A percentile compares a stretch with the other conserved stretches of the same genome.
phyloP scores from a whole-genome alignment of 2,113 vertebrate genomes.

The Pelodiscus sinensis region DNA sequence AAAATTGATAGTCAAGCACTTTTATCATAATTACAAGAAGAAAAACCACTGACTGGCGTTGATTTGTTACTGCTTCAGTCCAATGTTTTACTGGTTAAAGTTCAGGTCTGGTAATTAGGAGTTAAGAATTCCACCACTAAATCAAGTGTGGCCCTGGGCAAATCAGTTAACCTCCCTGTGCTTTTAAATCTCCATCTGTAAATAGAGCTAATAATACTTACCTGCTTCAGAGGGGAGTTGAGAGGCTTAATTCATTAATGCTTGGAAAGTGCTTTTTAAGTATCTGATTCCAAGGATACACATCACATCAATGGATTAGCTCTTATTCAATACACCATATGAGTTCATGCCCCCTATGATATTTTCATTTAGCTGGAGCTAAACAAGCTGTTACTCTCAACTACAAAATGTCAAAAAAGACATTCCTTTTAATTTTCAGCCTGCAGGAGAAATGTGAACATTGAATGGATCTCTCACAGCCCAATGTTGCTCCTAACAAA shows the following conservation, averaged over 20 bases:
- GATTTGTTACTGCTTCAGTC: background rate
- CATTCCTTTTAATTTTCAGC: slow-evolving; percentile 51
- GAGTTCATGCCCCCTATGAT: slow-evolving; percentile 48
- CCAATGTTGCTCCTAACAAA: slow-evolving; percentile 48
- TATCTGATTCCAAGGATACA: slow-evolving; percentile 31
- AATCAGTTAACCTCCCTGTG: slow-evolving; percentile 21
- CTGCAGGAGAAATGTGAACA: slow-evolving; percentile 42
- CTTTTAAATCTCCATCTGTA: slow-evolving; percentile 11
- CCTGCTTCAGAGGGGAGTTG: background rate
- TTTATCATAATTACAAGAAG: background rate
- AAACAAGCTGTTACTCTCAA: slow-evolving; percentile 40
- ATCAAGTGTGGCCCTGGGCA: slow-evolving; percentile 43
- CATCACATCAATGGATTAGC: slow-evolving; percentile 47
- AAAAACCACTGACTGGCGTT: background rate
- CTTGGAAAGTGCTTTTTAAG: slow-evolving; percentile 44
- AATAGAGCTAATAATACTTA: slow-evolving; percentile 25
- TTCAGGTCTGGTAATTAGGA: slow-evolving; percentile 1
- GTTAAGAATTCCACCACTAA: background rate
- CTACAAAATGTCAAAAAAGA: slow-evolving; percentile 49
- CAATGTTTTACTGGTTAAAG: slow-evolving; percentile 1
- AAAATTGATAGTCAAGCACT: background rate
- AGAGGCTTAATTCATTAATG: slow-evolving; percentile 41
- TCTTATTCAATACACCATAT: background rate
- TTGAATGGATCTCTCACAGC: slow-evolving; percentile 44
- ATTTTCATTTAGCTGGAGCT: slow-evolving; percentile 57